These are phyloP conservation scores for Phocoena phocoena DNA, from an alignment of 2,113 vertebrate genomes.

Conservation along the genomic window DNA sequence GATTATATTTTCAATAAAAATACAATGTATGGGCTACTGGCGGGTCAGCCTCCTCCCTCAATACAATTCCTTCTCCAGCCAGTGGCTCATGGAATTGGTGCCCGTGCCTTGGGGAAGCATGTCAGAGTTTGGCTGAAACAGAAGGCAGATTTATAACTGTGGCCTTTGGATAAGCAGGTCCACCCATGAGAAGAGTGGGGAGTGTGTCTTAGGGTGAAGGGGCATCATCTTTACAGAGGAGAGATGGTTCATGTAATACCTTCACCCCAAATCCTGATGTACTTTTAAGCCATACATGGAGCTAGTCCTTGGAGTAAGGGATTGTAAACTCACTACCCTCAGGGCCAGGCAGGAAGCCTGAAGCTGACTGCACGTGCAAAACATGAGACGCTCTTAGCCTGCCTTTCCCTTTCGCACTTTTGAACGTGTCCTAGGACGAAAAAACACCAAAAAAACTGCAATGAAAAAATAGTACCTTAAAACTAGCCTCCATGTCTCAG, in stretches of 20 bases:
- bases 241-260: not conserved
- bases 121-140: not conserved
- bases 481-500: not conserved
- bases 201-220: not conserved
- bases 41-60: not conserved
- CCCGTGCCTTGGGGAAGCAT: not conserved
- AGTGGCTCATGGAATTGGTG: not conserved
- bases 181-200: not conserved
- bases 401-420: not conserved
- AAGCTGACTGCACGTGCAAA: too few species aligned
- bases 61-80: not conserved
- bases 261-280: not conserved
- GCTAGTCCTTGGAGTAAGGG: not conserved
- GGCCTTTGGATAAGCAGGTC: not conserved
- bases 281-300: accelerated
- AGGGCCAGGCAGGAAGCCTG: not conserved
- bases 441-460: not conserved
- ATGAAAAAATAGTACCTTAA: not conserved
- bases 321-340: not conserved
- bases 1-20: not conserved
- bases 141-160: not conserved
- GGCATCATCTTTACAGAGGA: not conserved
- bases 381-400: not conserved
- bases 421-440: not conserved
- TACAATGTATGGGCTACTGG: too few species aligned